These are phyloP conservation scores for Ctenosaura bakeri DNA, from an alignment of 2,797 vertebrate species.

Conservation along the genomic window DNA sequence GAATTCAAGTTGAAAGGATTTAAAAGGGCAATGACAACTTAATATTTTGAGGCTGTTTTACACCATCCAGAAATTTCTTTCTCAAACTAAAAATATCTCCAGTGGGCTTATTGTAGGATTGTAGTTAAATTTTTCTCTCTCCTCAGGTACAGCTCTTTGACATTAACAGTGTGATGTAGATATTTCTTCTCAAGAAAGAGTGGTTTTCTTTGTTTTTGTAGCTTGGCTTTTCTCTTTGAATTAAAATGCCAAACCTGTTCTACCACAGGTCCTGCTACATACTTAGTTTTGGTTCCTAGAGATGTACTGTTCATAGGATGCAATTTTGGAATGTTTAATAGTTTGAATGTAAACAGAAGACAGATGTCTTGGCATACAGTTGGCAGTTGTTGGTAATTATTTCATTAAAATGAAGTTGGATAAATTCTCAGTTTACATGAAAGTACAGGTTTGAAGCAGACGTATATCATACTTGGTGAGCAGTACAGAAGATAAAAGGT, in stretches of 20 bases:
- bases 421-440: background rate
- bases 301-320: constrained; percentile 9
- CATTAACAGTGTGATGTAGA: constrained; percentile 29
- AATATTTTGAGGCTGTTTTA: constrained; percentile 97
- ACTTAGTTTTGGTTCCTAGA: constrained; percentile 39
- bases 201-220: constrained; percentile 11
- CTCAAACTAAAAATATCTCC: constrained; percentile 61
- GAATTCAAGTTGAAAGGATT: constrained; percentile 98
- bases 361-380: background rate
- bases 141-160: constrained; percentile 37
- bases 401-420: background rate
- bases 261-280: constrained; percentile 39
- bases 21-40: constrained; percentile 99
- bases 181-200: constrained; percentile 32
- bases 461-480: background rate
- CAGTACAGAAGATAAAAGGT: background rate
- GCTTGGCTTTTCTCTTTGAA: constrained; percentile 9
- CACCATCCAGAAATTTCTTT: constrained; percentile 67
- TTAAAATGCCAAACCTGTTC: background rate
- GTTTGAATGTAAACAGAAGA: constrained; percentile 19
- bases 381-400: background rate
- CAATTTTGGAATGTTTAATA: background rate
- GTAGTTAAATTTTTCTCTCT: constrained; percentile 46
- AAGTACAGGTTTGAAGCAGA: background rate
- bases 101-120: constrained; percentile 39